Evolutionary conservation across 2,113 vertebrate species (phyloP).

Genomic region (Dicentrarchus labrax): DNA sequence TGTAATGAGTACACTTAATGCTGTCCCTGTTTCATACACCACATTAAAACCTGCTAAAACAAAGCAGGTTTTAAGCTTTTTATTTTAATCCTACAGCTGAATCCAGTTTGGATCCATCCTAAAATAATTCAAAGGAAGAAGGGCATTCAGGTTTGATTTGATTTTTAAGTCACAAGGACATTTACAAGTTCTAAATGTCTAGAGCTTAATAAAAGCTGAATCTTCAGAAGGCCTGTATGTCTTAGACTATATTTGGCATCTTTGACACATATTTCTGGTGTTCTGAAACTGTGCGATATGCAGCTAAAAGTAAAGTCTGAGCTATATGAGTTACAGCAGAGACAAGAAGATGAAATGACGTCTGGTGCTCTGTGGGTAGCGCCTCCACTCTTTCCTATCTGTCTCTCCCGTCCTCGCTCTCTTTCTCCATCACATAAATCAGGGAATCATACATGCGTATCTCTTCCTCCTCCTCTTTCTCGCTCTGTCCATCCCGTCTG

Average conservation of each 20-base stretch:
- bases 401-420: slow-evolving; percentile 21
- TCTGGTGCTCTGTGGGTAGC: slow-evolving; percentile 25
- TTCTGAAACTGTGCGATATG: not conserved
- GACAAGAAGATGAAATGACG: slow-evolving; percentile 46
- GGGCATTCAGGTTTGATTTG: not conserved
- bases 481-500: slow-evolving; percentile 42
- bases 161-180: not conserved
- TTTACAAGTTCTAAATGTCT: not conserved
- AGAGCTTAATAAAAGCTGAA: not conserved
- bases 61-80: no score
- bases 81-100: no score
- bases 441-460: slow-evolving; percentile 54
- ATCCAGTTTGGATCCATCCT: not conserved
- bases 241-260: not conserved
- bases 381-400: slow-evolving; percentile 29
- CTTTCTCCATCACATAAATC: slow-evolving; percentile 68
- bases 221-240: not conserved
- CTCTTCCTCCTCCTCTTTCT: slow-evolving; percentile 54
- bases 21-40: not conserved
- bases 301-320: not conserved
- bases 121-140: not conserved
- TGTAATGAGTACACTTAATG: not conserved
- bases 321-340: slow-evolving; percentile 6
- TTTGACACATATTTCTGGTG: not conserved
- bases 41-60: no score